Evolutionary conservation across 1,140 invertebrate genomes (phyloP), one percentile per base, ranked within the genome.

Genomic region (Oryzaephilus surinamensis): DNA sequence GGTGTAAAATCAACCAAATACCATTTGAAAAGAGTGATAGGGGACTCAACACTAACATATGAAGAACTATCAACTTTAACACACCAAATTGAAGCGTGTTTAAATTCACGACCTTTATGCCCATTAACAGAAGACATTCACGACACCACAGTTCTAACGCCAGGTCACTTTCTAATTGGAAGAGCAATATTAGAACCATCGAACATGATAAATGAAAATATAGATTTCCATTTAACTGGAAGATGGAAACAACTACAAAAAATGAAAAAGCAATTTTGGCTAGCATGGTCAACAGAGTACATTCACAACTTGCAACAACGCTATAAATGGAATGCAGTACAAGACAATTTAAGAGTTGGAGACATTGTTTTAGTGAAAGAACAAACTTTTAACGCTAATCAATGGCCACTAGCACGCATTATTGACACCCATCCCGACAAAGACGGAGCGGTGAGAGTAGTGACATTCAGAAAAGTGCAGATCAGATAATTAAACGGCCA

Each of bases 251-350:
- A 10, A 15, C 42, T 15, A 27, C 57, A 4, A 36, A 40, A 6
- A 36, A 29, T 20, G 57, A 50, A 48, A 52, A 57, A 46, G 46
- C 45, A 10, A 62, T 58, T 41, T 52, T 64, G 6, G 51, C 47
- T 13, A 62, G 65, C 44, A 33, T 58, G 33, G 55, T 63, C 4
- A 43, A 57, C 19, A 26, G 56, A 59, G 8, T 60, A 57, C 33
- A 18, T 58, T 3, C 18, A 43, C 0, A 29, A 47, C 7, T 32
- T 59, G 2, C 59, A 60, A 32, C 27, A 44, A 7, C 36, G 37
- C 23, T 19, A 16, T 6, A 58, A 58, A 45, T 59, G 50, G 50
- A 30, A 35, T 8, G 6, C n/a, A 20, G 4, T 18, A 17, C 6
- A 40, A 30, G 4, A 20, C 5, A 46, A 46, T 21, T 6, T 58